phyloP scores from a whole-genome alignment of 2,888 invertebrate genomes.

The Bursaphelenchus okinawaensis region DNA sequence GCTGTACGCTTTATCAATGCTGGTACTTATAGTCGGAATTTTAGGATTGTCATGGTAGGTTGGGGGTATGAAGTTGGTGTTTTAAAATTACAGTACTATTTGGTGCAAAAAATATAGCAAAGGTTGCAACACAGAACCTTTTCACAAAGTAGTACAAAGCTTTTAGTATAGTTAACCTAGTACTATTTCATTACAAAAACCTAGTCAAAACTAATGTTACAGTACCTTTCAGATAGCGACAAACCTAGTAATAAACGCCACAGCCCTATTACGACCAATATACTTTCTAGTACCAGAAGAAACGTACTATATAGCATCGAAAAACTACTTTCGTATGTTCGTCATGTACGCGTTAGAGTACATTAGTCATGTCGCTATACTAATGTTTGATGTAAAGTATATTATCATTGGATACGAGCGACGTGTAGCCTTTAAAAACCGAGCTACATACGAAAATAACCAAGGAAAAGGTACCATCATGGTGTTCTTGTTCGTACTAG shows the following conservation, averaged over 20 bases:
- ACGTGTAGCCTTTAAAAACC: conserved; percentile 2
- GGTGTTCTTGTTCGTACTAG: not conserved
- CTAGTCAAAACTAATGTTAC: not conserved
- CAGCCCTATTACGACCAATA: not conserved
- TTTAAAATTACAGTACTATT: not conserved
- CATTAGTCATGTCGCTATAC: not conserved
- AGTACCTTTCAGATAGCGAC: conserved; percentile 10
- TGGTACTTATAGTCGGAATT: not conserved
- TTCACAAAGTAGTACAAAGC: not conserved
- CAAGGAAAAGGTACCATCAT: not conserved
- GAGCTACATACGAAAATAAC: conserved; percentile 2
- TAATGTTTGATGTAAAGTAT: conserved; percentile 5
- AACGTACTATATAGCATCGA: not conserved
- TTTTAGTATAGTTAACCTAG: not conserved
- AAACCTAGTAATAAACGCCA: not conserved
- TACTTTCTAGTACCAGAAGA: not conserved
- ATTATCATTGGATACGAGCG: conserved; percentile 6
- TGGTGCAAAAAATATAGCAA: too few relatives aligned
- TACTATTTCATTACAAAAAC: not conserved
- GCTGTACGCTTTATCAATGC: not conserved
- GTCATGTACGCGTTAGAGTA: not conserved
- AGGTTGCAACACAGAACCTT: not conserved
- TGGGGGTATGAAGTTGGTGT: not conserved
- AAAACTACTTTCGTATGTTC: not conserved
- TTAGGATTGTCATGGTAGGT: not conserved